Evolutionary conservation across 2,113 vertebrate species (phyloP), one percentile per base, ranked within the genome.

Genomic region (Plectropomus leopardus): DNA sequence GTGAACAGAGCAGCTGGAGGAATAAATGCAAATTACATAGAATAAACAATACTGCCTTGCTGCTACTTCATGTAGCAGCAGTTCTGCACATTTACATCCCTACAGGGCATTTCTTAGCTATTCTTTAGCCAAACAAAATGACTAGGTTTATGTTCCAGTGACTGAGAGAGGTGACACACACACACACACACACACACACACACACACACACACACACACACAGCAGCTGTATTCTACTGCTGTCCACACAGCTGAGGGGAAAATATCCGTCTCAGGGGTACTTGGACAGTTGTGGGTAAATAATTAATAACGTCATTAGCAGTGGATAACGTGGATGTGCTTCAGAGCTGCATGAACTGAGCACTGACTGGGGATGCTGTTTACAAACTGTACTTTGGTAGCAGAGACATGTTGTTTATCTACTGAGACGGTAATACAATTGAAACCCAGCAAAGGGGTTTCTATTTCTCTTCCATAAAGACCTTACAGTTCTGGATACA

Each of bases 21-120:
- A 66, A 72, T 67, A 17, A 55, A 69, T 61, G 30, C 19, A 54
- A 45, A 72, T 54, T 32, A 61, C 4, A 60, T 6, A 11, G 53
- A 80, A 80, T 59, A 65, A 84, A 65, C 58, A 75, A 64, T 34
- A 40, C 57, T 57, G 55, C n/a, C 53, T 66, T 24, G 53, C 59
- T 75, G 64, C 26, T 26, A 21, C 7, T 71, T 71, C 24, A 59
- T 64, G 44, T n/a, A 53, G n/a, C 51, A 42, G 44, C 60, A 76
- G 45, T 76, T 60, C 26, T 48, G 58, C 17, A n/a, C 58, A 54
- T 80, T 59, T 53, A 72, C 66, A 66, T 53, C 51, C 23, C 66
- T 72, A 72, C 58, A 54, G 76, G 76, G n/a, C 14, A n/a, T 61
- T 80, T 76, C 42, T 45, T 69, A 13, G 57, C 42, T 69, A 1